A percentile compares a stretch with the other conserved stretches of the same genome.
Evolutionary conservation across 2,888 invertebrate genomes (phyloP).

Genomic region (Leucophora obtusa): DNA sequence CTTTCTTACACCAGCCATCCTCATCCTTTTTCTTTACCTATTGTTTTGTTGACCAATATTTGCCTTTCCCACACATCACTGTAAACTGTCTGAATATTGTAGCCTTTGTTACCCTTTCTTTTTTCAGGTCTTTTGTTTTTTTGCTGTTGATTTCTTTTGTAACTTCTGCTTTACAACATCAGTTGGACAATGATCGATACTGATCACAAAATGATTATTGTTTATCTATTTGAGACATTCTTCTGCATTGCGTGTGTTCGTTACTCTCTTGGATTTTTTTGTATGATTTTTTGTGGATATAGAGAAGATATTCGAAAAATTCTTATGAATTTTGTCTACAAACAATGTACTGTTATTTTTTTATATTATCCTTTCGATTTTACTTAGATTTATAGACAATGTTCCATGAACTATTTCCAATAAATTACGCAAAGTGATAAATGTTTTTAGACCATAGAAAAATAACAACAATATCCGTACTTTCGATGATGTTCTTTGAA

Average conservation of each 20-base stretch:
- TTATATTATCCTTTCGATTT: constrained; percentile 50
- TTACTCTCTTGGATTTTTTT: not conserved
- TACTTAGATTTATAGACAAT: constrained; percentile 8
- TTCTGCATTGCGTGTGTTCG: constrained; percentile 53
- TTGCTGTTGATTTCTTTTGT: constrained; percentile 7
- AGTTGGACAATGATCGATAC: constrained; percentile 59
- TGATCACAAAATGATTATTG: constrained; percentile 61
- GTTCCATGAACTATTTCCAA: constrained; percentile 19
- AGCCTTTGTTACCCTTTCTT: constrained; percentile 48
- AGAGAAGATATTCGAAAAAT: constrained; percentile 9
- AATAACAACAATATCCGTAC: not conserved
- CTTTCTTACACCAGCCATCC: constrained; percentile 25
- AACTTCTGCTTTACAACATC: constrained; percentile 19
- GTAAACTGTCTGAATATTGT: constrained; percentile 8
- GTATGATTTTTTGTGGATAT: not conserved
- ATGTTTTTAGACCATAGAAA: constrained; percentile 34
- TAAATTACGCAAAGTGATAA: constrained; percentile 61
- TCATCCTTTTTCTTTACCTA: not conserved
- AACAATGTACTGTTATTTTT: constrained; percentile 57
- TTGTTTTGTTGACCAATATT: constrained; percentile 34
- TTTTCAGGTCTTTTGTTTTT: constrained; percentile 27
- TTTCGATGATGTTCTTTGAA: not conserved
- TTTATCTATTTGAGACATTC: constrained; percentile 46
- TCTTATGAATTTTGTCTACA: constrained; percentile 58
- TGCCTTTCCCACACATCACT: constrained; percentile 61